Evolutionary conservation across 2,113 vertebrate species (phyloP).

Genomic region (Lampris incognitus): DNA sequence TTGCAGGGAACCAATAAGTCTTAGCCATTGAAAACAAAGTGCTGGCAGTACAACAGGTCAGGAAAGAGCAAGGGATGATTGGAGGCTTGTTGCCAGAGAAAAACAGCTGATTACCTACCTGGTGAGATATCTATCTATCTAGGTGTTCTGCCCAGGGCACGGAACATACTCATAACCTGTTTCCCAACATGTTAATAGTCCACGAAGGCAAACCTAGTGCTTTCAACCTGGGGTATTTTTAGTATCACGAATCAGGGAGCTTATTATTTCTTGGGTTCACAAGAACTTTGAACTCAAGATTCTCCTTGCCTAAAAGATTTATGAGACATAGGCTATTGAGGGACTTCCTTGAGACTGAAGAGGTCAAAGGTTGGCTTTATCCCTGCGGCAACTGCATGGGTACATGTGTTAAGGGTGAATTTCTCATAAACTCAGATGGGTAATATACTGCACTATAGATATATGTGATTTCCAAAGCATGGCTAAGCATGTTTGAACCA

Average conservation of each 20-base stretch:
- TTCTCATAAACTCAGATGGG: conserved; percentile 48
- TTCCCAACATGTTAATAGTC: conserved; percentile 65
- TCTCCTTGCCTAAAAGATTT: conserved; percentile 79
- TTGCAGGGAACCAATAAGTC: neutral
- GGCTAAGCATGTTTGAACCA: conserved; percentile 20
- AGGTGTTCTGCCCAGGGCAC: neutral
- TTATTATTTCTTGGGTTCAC: conserved; percentile 81
- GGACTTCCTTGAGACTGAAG: conserved; percentile 69
- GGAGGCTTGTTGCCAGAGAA: neutral
- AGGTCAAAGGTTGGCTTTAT: conserved; percentile 78
- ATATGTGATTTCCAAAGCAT: conserved; percentile 34
- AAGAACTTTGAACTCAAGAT: conserved; percentile 79
- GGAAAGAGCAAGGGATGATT: neutral
- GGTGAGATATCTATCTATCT: conserved; percentile 18
- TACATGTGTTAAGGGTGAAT: conserved; percentile 68
- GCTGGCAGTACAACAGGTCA: neutral
- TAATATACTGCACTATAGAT: conserved; percentile 34
- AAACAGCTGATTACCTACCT: conserved; percentile 14
- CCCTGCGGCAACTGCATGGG: conserved; percentile 74
- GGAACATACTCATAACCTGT: conserved; percentile 36
- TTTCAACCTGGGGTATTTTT: conserved; percentile 72
- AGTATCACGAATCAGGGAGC: conserved; percentile 79
- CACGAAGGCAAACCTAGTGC: conserved; percentile 43
- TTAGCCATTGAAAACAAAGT: neutral
- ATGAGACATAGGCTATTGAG: conserved; percentile 73